These are phyloP conservation scores for Pelmatolapia mariae DNA, from an alignment of 2,113 vertebrate species.

Conservation along the genomic window DNA sequence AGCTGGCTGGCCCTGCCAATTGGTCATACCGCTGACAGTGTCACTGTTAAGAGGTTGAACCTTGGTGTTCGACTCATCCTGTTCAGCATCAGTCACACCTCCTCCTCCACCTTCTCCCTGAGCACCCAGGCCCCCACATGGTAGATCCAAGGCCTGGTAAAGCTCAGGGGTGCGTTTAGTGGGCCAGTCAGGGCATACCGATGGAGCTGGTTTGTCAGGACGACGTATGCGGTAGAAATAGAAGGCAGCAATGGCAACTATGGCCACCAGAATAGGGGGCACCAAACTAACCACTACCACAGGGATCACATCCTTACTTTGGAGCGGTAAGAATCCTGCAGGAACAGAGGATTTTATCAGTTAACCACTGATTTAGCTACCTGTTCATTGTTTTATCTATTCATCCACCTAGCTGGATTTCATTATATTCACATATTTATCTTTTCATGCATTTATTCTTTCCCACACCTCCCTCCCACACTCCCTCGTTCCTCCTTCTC, in stretches of 20 bases:
- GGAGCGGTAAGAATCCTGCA: slow-evolving; percentile 79
- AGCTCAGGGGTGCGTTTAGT: slow-evolving; percentile 57
- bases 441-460: not conserved
- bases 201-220: slow-evolving; percentile 54
- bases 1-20: slow-evolving; percentile 18
- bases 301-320: slow-evolving; percentile 80
- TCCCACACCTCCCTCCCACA: not conserved
- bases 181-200: slow-evolving; percentile 69
- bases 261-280: slow-evolving; percentile 76
- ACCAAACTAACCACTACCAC: slow-evolving; percentile 85
- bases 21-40: not conserved
- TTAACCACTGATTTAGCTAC: not conserved
- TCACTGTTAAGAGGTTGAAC: slow-evolving; percentile 40
- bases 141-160: slow-evolving; percentile 52
- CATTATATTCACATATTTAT: not conserved
- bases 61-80: slow-evolving; percentile 61
- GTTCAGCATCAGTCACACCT: not conserved
- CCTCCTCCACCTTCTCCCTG: not conserved
- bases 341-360: not conserved
- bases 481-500: not conserved
- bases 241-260: slow-evolving; percentile 73
- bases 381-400: not conserved
- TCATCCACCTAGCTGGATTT: not conserved
- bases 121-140: not conserved
- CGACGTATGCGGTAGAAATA: slow-evolving; percentile 81